A percentile compares a stretch with the other conserved stretches of the same genome.
These are phyloP conservation scores for Indicator maculatus DNA, from an alignment of 2,113 vertebrate genomes.

Conservation along the genomic window DNA sequence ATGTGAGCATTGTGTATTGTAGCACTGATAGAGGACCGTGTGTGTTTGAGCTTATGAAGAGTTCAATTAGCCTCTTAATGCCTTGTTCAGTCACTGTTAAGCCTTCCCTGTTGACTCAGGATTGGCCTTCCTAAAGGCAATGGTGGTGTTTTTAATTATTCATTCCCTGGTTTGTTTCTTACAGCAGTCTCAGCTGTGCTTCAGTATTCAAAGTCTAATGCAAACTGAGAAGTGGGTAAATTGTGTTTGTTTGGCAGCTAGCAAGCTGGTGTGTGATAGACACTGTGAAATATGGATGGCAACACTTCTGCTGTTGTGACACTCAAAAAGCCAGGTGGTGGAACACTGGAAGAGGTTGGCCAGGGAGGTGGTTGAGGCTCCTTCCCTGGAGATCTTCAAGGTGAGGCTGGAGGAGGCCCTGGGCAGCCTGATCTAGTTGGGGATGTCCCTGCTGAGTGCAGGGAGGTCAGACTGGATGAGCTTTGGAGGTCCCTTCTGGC, in stretches of 20 bases:
- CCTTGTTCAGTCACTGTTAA: conserved; percentile 74
- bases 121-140: conserved; percentile 70
- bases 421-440: no score
- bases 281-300: conserved; percentile 26
- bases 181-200: conserved; percentile 78
- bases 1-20: background rate
- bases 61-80: conserved; percentile 75
- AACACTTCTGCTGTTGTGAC: conserved; percentile 7
- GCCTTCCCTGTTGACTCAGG: conserved; percentile 63
- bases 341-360: no score
- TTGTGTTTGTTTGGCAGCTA: conserved; percentile 74
- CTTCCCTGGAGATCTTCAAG: no score
- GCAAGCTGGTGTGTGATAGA: conserved; percentile 18
- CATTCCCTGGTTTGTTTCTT: conserved; percentile 78
- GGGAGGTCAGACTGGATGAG: no score
- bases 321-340: conserved; percentile 5
- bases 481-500: no score
- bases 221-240: conserved; percentile 75
- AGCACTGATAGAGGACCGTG: conserved; percentile 14
- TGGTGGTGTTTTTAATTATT: conserved; percentile 82
- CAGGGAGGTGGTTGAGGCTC: no score
- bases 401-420: no score
- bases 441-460: no score
- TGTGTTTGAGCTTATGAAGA: conserved; percentile 71
- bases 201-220: conserved; percentile 83